Evolutionary conservation across 2,797 vertebrate species (phyloP).

Genomic region (Netta rufina): DNA sequence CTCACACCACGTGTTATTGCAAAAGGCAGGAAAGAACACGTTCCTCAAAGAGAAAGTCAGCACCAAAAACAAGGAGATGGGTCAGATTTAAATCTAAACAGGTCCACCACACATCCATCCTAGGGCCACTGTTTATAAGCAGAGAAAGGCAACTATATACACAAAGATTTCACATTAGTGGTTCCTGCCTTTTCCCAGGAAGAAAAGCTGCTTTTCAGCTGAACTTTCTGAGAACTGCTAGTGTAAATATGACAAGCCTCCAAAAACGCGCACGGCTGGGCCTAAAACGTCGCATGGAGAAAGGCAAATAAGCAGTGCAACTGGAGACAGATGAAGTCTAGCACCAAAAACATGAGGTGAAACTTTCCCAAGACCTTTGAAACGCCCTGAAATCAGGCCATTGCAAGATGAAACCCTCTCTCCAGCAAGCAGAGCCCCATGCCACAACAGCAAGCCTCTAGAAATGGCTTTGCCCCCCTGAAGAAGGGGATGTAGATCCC

Average conservation of each 20-base stretch:
- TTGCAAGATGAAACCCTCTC: neutral
- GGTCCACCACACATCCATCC: conserved; percentile 60
- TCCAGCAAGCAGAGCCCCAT: neutral
- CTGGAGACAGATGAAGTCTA: neutral
- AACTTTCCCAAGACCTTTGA: conserved; percentile 23
- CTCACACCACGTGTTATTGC: neutral
- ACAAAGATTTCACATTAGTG: conserved; percentile 22
- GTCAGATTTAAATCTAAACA: conserved; percentile 63
- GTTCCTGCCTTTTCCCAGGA: conserved; percentile 39
- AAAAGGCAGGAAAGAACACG: neutral
- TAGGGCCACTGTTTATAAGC: conserved; percentile 58
- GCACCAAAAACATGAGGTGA: neutral
- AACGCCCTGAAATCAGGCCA: conserved; percentile 9
- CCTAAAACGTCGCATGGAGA: neutral
- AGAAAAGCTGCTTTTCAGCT: conserved; percentile 60
- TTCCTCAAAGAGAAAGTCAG: neutral
- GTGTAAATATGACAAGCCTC: conserved; percentile 50
- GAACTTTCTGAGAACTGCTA: conserved; percentile 56
- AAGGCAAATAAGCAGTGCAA: conserved; percentile 40
- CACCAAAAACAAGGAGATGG: neutral
- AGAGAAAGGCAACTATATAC: conserved; percentile 67
- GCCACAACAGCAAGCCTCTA: neutral
- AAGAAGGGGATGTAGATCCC: neutral
- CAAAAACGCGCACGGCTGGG: neutral
- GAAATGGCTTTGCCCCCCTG: neutral